phyloP scores from a whole-genome alignment of 2,797 vertebrate genomes.

The Sebastes trivittatus region DNA sequence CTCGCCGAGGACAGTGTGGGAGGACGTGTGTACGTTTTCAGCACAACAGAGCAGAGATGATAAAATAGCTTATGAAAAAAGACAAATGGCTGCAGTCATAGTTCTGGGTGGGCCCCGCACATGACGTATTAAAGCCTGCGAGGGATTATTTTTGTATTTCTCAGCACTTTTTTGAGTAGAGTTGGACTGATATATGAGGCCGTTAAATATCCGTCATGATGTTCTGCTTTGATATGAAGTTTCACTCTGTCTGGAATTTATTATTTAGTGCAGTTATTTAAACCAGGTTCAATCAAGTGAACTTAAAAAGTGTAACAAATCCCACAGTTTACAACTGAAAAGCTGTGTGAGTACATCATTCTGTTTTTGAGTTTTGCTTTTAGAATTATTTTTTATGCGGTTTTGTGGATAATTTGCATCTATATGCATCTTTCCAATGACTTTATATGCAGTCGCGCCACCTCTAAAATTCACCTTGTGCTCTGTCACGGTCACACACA shows the following conservation, averaged over 20 bases:
- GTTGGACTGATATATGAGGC: conserved; percentile 53
- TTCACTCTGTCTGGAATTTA: background rate
- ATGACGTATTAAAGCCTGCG: conserved; percentile 60
- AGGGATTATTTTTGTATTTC: conserved; percentile 67
- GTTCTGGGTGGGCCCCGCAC: conserved; percentile 80
- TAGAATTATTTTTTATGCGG: rapidly evolving
- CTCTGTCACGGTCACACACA: background rate
- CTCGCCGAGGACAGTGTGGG: conserved; percentile 56
- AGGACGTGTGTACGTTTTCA: conserved; percentile 66
- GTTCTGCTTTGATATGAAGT: conserved; percentile 32
- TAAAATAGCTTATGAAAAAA: conserved; percentile 67
- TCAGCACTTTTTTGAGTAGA: conserved; percentile 62
- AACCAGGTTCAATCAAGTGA: conserved; percentile 17
- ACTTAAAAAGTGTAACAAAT: conserved; percentile 11
- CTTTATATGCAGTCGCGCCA: background rate
- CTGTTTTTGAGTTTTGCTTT: background rate
- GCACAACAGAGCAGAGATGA: conserved; percentile 58
- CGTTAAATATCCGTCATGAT: conserved; percentile 40
- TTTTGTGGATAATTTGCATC: background rate
- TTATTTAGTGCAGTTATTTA: conserved; percentile 3
- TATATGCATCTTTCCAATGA: background rate
- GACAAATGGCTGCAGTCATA: conserved; percentile 58
- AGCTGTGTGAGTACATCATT: background rate
- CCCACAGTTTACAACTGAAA: background rate
- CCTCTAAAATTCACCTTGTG: background rate